phyloP scores from a whole-genome alignment of 2,113 vertebrate species.

The Etia nguti region DNA sequence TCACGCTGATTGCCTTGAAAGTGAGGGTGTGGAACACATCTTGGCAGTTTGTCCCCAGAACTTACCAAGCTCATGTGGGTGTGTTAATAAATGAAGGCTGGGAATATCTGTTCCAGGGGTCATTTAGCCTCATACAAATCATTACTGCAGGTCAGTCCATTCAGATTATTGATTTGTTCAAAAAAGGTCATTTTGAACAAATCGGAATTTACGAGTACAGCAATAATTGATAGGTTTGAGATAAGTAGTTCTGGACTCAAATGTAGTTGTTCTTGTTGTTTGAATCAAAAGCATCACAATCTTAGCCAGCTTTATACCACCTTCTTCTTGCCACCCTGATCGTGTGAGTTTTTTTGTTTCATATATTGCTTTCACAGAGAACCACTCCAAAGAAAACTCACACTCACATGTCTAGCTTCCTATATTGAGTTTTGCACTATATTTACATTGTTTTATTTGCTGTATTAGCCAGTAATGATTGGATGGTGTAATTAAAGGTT shows the following conservation, averaged over 20 bases:
- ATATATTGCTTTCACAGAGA: background rate
- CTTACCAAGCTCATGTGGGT: background rate
- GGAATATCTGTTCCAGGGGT: constrained; percentile 22
- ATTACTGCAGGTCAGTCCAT: background rate
- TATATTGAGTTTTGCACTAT: background rate
- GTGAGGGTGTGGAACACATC: background rate
- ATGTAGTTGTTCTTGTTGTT: background rate
- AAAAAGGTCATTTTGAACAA: background rate
- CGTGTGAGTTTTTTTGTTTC: background rate
- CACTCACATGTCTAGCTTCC: background rate
- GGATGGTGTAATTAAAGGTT: background rate
- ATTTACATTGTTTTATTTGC: background rate
- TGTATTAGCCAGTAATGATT: background rate
- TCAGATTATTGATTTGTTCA: background rate
- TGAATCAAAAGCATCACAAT: background rate
- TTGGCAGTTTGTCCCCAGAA: background rate
- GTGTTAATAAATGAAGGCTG: constrained; percentile 35
- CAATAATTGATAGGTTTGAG: background rate
- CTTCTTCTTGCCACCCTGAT: background rate
- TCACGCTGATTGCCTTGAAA: background rate
- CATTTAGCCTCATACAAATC: constrained; percentile 18
- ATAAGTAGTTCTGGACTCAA: background rate
- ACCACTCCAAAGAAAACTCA: background rate
- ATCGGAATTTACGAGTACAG: background rate
- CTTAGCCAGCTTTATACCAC: background rate